Percentiles rank a stretch among this genome's conserved stretches.
These are phyloP conservation scores for Takifugu ocellatus DNA, from an alignment of 2,797 vertebrate genomes.

Conservation along the genomic window DNA sequence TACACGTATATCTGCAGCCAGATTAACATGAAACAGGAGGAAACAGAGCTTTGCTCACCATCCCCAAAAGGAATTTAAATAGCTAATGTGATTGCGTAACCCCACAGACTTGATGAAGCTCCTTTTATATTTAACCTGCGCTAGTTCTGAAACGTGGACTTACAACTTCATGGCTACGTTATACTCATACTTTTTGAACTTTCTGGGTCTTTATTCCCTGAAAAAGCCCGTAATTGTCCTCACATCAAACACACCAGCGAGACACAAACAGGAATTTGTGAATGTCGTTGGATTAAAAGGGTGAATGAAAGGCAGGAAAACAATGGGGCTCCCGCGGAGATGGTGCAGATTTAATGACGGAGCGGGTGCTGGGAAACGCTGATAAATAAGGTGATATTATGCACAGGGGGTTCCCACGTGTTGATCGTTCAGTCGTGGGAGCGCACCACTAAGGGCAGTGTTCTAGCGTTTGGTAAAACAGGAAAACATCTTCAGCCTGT, in stretches of 20 bases:
- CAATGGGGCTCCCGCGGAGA: conserved; percentile 31
- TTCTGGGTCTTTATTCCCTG: neutral
- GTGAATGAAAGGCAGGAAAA: conserved; percentile 9
- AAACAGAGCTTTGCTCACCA: neutral
- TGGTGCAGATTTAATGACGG: conserved; percentile 16
- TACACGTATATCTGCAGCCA: no score
- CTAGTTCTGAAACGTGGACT: neutral
- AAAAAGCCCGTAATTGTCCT: neutral
- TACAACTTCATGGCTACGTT: no score
- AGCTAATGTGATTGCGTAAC: no score
- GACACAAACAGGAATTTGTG: conserved; percentile 3
- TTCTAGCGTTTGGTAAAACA: conserved; percentile 3
- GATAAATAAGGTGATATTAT: conserved; percentile 15
- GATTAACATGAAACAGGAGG: no score
- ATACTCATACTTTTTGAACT: no score
- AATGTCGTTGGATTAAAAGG: neutral
- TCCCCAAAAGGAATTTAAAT: neutral
- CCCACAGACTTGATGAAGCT: neutral
- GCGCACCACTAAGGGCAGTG: neutral
- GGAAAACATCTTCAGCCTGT: neutral
- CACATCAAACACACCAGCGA: conserved; percentile 4
- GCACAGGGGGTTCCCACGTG: conserved; percentile 17
- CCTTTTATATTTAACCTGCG: neutral
- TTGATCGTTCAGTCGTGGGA: conserved; percentile 12
- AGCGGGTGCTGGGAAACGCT: conserved; percentile 18